Percentiles rank a stretch among this genome's conserved stretches.
Evolutionary conservation across 2,797 vertebrate genomes (phyloP).

Genomic region (Brachyalestes nurse): DNA sequence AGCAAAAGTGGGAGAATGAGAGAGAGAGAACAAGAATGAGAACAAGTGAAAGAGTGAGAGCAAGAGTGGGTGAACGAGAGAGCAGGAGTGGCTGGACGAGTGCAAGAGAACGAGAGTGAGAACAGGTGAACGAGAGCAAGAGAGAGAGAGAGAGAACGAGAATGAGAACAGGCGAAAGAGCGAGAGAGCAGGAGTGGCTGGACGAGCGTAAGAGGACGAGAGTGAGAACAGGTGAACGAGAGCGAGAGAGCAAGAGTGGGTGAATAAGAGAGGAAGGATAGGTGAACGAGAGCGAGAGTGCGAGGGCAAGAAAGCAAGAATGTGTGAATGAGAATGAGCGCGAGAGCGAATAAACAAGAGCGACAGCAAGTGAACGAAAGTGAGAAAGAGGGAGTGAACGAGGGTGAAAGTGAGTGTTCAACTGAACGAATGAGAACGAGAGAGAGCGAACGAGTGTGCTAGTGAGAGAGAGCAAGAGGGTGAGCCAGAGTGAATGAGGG

Average conservation of each 20-base stretch:
- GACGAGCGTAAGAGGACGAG: neutral
- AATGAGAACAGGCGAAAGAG: too few relatives aligned
- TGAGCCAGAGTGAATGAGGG: neutral
- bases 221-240: neutral
- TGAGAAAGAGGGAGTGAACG: too few relatives aligned
- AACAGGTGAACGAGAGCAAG: neutral
- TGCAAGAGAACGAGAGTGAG: neutral
- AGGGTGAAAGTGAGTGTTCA: neutral
- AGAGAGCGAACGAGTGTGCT: neutral
- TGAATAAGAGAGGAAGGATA: too few relatives aligned
- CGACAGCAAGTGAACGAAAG: too few relatives aligned
- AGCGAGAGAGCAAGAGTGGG: neutral
- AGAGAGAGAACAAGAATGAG: neutral
- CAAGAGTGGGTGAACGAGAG: too few relatives aligned
- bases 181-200: too few relatives aligned
- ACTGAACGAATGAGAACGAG: neutral
- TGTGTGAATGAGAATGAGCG: neutral
- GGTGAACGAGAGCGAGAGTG: neutral
- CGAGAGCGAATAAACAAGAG: neutral
- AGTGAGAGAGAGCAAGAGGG: neutral
- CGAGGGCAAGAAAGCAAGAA: neutral
- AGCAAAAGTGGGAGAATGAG: too few relatives aligned
- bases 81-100: too few relatives aligned
- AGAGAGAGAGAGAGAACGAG: too few relatives aligned
- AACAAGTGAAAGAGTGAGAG: neutral